Evolutionary conservation across 2,888 invertebrate species (phyloP), one percentile per base, ranked within the genome.

Genomic region (Drosophila putrida): DNA sequence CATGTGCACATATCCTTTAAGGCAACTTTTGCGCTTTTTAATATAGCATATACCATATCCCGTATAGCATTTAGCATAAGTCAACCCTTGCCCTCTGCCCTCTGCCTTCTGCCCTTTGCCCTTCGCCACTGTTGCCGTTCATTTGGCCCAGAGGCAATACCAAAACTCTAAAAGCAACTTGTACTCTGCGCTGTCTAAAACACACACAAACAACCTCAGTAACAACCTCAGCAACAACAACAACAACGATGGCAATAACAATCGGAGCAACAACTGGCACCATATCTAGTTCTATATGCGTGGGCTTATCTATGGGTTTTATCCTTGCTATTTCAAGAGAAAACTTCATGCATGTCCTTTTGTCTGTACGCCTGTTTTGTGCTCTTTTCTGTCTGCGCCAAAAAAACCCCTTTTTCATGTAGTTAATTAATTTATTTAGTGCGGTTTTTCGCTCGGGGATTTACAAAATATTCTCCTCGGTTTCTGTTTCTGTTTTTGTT

Each of bases 391-490:
- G 76, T 72, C 71, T 74, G 72, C 61, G 57, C 69, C 53, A 58
- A 49, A 47, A 58, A 49, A 71, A 36, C 64, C 63, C 69, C 71
- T 78, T 80, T 82, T 81, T 80, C 84, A 78, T 88, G 89, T 85
- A 88, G 88, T 89, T 89, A 89, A 89, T 89, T 89, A 88, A 89
- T 89, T 89, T 89, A 89, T 89, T 89, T 88, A 87, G 80, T 89
- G 87, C 75, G 87, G 86, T 85, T 88, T 82, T 88, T 76, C 82
- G 79, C 82, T 86, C 69, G 73, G 87, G 86, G 82, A 81, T 79
- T 84, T 79, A 69, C 76, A 84, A 80, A 84, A 80, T 76, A 80
- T 78, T 78, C 46, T 46, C n/a, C 54, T 55, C 41, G 35, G 35
- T 70, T 41, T 55, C 65, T 60, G 57, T 46, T 71, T n/a, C 61